These are phyloP conservation scores for Poeciliopsis turrubarensis DNA, from an alignment of 2,113 vertebrate species.

Conservation along the genomic window DNA sequence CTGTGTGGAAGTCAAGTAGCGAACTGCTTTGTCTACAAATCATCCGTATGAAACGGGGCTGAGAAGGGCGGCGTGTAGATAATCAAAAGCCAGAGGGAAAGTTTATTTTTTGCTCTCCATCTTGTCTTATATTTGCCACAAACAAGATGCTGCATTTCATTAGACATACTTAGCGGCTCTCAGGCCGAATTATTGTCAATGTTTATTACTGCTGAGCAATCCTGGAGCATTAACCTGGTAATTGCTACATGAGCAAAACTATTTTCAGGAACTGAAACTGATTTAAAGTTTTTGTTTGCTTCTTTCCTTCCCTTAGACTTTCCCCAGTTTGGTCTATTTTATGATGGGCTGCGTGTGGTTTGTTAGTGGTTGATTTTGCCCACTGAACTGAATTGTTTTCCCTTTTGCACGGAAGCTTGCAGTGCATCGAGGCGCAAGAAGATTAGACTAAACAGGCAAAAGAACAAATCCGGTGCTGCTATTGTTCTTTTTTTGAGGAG, in stretches of 20 bases:
- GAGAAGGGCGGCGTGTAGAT: not conserved
- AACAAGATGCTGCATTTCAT: constrained; percentile 55
- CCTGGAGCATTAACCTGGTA: constrained; percentile 23
- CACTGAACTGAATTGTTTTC: constrained; percentile 16
- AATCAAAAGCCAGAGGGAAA: constrained; percentile 11
- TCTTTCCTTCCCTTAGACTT: not conserved
- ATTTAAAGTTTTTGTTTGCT: constrained; percentile 17
- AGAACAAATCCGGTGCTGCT: not conserved
- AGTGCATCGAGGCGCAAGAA: not conserved
- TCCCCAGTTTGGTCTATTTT: constrained; percentile 14
- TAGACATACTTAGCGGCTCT: constrained; percentile 42
- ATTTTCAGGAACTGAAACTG: constrained; percentile 38
- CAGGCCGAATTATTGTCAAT: constrained; percentile 32
- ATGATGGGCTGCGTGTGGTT: constrained; percentile 1
- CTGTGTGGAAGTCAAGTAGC: not conserved
- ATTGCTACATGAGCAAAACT: constrained; percentile 44
- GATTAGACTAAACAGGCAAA: constrained; percentile 10
- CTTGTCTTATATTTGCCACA: constrained; percentile 19
- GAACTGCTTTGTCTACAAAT: not conserved
- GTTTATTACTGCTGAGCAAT: constrained; percentile 41
- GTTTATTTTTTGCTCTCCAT: constrained; percentile 9
- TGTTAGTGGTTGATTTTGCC: constrained; percentile 25
- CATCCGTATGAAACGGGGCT: not conserved
- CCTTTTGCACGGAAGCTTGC: constrained; percentile 4
- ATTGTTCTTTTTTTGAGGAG: not conserved